A percentile compares a stretch with the other conserved stretches of the same genome.
These are phyloP conservation scores for Dichetophora obliterata DNA, from an alignment of 2,888 invertebrate species.

Conservation along the genomic window DNA sequence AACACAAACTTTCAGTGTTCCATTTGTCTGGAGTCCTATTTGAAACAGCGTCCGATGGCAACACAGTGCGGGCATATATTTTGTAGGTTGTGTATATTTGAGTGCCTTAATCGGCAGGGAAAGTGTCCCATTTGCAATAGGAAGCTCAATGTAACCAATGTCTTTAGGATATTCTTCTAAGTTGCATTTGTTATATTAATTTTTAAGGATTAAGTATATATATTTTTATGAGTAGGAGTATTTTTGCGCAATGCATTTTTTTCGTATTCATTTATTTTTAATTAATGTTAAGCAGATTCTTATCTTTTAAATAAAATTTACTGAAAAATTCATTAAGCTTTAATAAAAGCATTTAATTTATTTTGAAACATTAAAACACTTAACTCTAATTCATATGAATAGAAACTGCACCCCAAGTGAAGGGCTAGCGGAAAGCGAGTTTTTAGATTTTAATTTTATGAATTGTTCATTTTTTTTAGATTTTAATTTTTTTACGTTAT, in stretches of 20 bases:
- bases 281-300: constrained; percentile 2
- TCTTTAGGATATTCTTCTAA: constrained; percentile 42
- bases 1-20: constrained; percentile 39
- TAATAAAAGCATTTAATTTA: background rate
- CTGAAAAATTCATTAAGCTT: too few species aligned
- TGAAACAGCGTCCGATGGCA: constrained; percentile 40
- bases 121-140: constrained; percentile 46
- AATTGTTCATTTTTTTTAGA: too few species aligned
- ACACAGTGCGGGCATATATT: constrained; percentile 45
- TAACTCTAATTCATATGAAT: too few species aligned
- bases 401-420: too few species aligned
- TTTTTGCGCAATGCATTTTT: background rate
- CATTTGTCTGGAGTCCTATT: constrained; percentile 44
- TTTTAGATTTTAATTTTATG: too few species aligned
- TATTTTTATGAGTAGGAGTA: background rate
- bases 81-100: constrained; percentile 41
- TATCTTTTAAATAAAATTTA: background rate
- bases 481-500: too few species aligned
- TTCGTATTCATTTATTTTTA: background rate
- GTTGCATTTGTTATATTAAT: background rate
- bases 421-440: too few species aligned
- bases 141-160: constrained; percentile 41
- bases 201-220: background rate
- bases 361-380: too few species aligned
- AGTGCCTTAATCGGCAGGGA: constrained; percentile 38